phyloP scores from a whole-genome alignment of 1,140 invertebrate genomes.

The Drosophila burlai region DNA sequence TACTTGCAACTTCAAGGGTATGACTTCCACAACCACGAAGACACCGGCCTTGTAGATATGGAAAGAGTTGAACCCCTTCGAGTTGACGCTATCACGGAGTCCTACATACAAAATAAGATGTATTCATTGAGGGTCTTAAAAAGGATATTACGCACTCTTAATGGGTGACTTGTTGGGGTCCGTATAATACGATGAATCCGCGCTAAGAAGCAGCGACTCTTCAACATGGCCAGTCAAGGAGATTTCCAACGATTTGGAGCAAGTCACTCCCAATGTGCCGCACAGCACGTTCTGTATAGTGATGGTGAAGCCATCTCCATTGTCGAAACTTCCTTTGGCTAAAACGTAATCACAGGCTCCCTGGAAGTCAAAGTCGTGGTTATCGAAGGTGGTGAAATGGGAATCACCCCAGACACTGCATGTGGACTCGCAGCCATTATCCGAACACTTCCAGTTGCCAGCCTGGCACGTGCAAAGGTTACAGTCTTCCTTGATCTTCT shows the following conservation, averaged over 20 bases:
- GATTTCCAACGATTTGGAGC: slow-evolving; percentile 92
- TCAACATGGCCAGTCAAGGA: slow-evolving; percentile 84
- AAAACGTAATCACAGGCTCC: slow-evolving; percentile 94
- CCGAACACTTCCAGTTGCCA: slow-evolving; percentile 90
- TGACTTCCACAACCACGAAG: slow-evolving; percentile 92
- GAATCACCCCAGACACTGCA: slow-evolving; percentile 94
- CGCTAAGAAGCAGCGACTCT: slow-evolving; percentile 88
- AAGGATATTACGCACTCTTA: slow-evolving; percentile 59
- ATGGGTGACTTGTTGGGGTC: slow-evolving; percentile 76
- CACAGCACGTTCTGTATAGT: slow-evolving; percentile 89
- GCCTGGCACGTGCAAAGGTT: slow-evolving; percentile 90
- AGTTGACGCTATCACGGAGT: slow-evolving; percentile 67
- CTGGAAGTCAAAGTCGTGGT: slow-evolving; percentile 93
- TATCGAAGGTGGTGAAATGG: slow-evolving; percentile 95
- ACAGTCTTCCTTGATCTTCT: slow-evolving; percentile 92
- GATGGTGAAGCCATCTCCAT: slow-evolving; percentile 89
- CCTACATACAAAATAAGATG: slow-evolving; percentile 30
- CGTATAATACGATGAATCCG: slow-evolving; percentile 84
- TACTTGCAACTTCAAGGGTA: slow-evolving; percentile 91
- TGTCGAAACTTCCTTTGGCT: slow-evolving; percentile 88
- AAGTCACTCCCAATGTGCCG: slow-evolving; percentile 93
- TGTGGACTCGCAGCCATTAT: slow-evolving; percentile 88
- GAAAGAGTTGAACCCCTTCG: slow-evolving; percentile 69
- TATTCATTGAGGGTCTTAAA: not conserved
- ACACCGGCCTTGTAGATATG: slow-evolving; percentile 87